These are phyloP conservation scores for Porites cylindrica DNA, from an alignment of 92 coral and sea anemone genomes.

Conservation along the genomic window DNA sequence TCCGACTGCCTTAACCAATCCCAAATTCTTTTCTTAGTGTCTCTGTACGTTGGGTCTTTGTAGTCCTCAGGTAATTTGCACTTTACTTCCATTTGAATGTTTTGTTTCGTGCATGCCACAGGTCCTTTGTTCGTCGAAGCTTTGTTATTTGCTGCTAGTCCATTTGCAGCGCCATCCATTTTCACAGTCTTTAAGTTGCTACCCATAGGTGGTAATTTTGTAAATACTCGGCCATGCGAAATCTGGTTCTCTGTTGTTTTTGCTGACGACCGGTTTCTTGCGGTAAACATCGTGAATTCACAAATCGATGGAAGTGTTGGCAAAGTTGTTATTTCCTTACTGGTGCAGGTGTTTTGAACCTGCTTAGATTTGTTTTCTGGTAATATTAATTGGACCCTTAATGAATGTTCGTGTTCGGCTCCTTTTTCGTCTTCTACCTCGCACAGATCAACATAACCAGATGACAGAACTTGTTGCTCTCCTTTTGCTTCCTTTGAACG, in stretches of 20 bases:
- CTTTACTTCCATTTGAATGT: constrained; percentile 68
- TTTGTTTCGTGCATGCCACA: constrained; percentile 70
- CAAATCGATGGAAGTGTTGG: constrained; percentile 82
- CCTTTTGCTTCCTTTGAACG: constrained; percentile 7
- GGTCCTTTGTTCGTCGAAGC: constrained; percentile 12
- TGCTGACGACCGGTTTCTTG: constrained; percentile 25
- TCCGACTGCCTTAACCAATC: constrained; percentile 80
- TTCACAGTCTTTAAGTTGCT: background rate
- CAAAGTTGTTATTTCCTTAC: constrained; percentile 16
- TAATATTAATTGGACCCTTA: constrained; percentile 67
- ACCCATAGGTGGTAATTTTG: constrained; percentile 40
- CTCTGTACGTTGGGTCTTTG: constrained; percentile 68
- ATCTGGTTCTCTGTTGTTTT: constrained; percentile 16
- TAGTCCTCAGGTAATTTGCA: constrained; percentile 79
- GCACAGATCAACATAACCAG: background rate
- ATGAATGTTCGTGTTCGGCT: background rate
- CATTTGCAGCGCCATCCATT: background rate
- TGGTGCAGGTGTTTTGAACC: constrained; percentile 16
- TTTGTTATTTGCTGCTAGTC: constrained; percentile 14
- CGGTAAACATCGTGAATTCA: constrained; percentile 73
- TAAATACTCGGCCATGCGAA: constrained; percentile 6
- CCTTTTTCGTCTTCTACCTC: background rate
- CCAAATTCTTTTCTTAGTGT: constrained; percentile 71
- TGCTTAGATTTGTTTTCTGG: constrained; percentile 54
- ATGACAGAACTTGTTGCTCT: background rate